Percentiles rank a stretch among this genome's conserved stretches.
These are phyloP conservation scores for Cosmia pyralina DNA, from an alignment of 2,888 invertebrate genomes.

Conservation along the genomic window DNA sequence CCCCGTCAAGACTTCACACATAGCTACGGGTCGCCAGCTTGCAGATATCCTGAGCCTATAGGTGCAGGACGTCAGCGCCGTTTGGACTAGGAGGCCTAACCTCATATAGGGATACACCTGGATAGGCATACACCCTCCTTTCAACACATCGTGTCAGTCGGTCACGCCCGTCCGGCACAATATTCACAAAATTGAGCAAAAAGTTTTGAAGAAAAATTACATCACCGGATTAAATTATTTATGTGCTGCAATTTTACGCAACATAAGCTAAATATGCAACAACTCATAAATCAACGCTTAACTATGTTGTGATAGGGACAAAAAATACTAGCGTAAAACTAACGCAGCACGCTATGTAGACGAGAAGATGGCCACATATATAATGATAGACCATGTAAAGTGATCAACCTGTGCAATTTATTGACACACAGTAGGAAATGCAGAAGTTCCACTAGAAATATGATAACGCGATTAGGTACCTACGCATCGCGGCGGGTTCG, in stretches of 20 bases:
- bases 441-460: constrained; percentile 19
- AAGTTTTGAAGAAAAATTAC: neutral
- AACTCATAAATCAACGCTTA: constrained; percentile 44
- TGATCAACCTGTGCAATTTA: constrained; percentile 28
- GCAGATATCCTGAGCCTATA: no score
- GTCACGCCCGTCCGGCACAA: no score
- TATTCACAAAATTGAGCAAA: neutral
- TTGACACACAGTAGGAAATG: neutral
- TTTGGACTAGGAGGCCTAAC: no score
- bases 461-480: neutral
- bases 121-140: no score
- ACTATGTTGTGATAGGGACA: constrained; percentile 43
- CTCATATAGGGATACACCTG: no score
- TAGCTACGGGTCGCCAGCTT: no score
- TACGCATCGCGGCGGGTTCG: no score
- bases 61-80: no score
- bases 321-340: constrained; percentile 48
- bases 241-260: neutral
- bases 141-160: no score
- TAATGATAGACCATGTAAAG: constrained; percentile 54
- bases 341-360: constrained; percentile 45
- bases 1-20: no score
- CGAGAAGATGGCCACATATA: constrained; percentile 35
- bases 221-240: neutral
- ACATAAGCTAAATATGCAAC: constrained; percentile 36